Evolutionary conservation across 2,113 vertebrate species (phyloP).

Genomic region (Hylia prasina): DNA sequence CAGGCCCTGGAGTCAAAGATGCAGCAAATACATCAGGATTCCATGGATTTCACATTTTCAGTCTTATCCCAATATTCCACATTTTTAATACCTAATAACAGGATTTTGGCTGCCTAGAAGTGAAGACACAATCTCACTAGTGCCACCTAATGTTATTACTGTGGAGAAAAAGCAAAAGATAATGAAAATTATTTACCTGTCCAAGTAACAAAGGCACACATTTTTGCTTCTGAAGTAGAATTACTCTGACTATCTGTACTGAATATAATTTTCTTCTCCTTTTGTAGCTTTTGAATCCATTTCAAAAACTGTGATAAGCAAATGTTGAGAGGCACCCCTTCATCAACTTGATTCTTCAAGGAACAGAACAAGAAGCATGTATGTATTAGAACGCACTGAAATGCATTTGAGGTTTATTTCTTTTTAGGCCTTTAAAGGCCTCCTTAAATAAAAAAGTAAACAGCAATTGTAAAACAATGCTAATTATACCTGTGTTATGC

Average conservation of each 20-base stretch:
- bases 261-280: slow-evolving; percentile 80
- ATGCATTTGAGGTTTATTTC: neutral
- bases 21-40: neutral
- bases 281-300: slow-evolving; percentile 85
- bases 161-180: neutral
- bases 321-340: slow-evolving; percentile 86
- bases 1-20: neutral
- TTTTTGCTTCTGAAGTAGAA: slow-evolving; percentile 59
- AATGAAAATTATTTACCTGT: slow-evolving; percentile 83
- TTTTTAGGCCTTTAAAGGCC: neutral
- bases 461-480: neutral
- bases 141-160: neutral
- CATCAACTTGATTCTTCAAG: slow-evolving; percentile 84
- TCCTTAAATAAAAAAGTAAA: neutral
- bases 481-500: slow-evolving; percentile 84
- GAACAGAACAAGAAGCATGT: neutral
- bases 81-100: neutral
- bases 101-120: neutral
- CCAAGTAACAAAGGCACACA: slow-evolving; percentile 90
- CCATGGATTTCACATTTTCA: neutral
- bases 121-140: neutral
- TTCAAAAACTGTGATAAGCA: slow-evolving; percentile 88
- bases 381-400: neutral
- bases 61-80: neutral
- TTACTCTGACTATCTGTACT: neutral